Percentiles rank a stretch among this genome's conserved stretches.
These are phyloP conservation scores for Paraplagusia blochii DNA, from an alignment of 2,113 vertebrate genomes.

Conservation along the genomic window DNA sequence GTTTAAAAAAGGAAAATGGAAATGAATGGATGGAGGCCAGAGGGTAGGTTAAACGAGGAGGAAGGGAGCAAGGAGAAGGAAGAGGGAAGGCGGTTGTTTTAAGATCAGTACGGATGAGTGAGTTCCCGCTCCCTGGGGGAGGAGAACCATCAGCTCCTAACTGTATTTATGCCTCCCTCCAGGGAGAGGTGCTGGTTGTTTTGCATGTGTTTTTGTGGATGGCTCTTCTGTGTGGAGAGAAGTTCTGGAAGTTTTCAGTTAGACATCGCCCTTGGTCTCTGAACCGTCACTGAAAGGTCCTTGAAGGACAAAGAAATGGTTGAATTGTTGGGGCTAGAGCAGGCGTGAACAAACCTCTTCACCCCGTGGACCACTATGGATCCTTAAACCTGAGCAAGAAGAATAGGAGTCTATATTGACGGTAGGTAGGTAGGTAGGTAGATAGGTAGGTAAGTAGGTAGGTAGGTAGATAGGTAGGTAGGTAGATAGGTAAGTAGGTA, in stretches of 20 bases:
- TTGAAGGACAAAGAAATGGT: neutral
- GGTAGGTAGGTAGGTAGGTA: too few species aligned
- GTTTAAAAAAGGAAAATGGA: conserved; percentile 6
- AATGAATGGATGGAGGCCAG: conserved; percentile 11
- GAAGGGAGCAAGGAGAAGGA: neutral
- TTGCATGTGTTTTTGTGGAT: neutral
- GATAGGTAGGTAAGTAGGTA: too few species aligned
- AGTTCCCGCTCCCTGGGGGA: conserved; percentile 66
- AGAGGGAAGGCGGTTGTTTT: conserved; percentile 74
- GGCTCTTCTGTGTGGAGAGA: neutral
- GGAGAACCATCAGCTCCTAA: conserved; percentile 65
- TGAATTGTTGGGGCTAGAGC: too few species aligned
- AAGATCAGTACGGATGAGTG: conserved; percentile 80
- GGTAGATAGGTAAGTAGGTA: too few species aligned
- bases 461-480: too few species aligned
- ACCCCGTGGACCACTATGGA: too few species aligned
- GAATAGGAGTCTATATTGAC: too few species aligned
- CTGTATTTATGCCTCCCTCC: conserved; percentile 51
- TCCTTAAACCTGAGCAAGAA: too few species aligned
- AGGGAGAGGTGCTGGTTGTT: conserved; percentile 50
- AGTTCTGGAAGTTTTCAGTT: neutral
- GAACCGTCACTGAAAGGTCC: neutral
- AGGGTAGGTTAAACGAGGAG: conserved; percentile 15
- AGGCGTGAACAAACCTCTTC: too few species aligned
- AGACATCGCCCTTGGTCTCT: neutral